A percentile compares a stretch with the other conserved stretches of the same genome.
phyloP scores from a whole-genome alignment of 2,888 invertebrate genomes.

The Pemphredon lugubris region DNA sequence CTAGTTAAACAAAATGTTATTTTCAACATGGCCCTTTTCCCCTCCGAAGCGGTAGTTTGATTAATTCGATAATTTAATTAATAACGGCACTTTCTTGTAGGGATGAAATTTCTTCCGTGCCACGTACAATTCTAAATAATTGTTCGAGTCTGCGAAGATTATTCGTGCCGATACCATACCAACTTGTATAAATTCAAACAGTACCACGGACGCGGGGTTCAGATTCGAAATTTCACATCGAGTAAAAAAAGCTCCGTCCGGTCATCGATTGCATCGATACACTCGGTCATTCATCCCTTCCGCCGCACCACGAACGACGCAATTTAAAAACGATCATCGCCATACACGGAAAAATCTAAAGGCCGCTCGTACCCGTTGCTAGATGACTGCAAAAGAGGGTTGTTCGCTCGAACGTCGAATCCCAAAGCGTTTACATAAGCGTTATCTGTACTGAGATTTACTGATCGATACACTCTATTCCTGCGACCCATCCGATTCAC shows the following conservation, averaged over 20 bases:
- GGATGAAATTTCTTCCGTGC: too few species aligned
- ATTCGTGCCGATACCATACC: too few species aligned
- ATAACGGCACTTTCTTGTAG: too few species aligned
- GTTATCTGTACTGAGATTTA: constrained; percentile 63
- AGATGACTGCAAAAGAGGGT: neutral
- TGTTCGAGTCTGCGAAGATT: too few species aligned
- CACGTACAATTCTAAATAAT: too few species aligned
- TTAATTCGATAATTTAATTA: too few species aligned
- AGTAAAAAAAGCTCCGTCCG: neutral
- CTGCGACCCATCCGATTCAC: constrained; percentile 47
- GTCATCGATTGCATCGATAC: neutral
- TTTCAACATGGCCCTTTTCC: too few species aligned
- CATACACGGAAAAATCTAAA: neutral
- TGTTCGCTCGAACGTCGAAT: constrained; percentile 2
- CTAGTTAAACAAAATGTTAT: too few species aligned
- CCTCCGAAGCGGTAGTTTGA: too few species aligned
- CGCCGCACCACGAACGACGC: neutral
- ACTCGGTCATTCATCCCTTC: neutral
- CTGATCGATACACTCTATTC: constrained; percentile 62
- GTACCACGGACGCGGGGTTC: too few species aligned
- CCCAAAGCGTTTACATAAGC: constrained; percentile 54
- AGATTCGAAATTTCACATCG: too few species aligned
- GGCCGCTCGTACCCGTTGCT: neutral
- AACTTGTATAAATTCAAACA: too few species aligned
- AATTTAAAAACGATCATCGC: neutral